These are phyloP conservation scores for Labia minor DNA, from an alignment of 2,888 invertebrate species.

Conservation along the genomic window DNA sequence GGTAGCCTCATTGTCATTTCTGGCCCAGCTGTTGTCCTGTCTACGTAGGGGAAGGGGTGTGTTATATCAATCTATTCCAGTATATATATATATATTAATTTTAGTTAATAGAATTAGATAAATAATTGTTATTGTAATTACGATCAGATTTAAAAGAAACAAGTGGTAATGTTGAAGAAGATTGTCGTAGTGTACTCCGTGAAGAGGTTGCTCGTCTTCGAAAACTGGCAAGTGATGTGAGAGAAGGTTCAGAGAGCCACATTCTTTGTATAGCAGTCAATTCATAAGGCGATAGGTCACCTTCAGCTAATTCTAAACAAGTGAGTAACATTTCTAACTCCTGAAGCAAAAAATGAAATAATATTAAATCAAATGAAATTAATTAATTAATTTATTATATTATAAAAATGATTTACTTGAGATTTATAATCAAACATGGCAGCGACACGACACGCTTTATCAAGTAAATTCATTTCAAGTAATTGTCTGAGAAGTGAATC, in stretches of 20 bases:
- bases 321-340: conserved; percentile 50
- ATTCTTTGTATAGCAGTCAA: conserved; percentile 53
- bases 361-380: neutral
- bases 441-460: conserved; percentile 48
- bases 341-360: conserved; percentile 28
- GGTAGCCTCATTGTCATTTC: no score
- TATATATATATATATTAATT: no score
- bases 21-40: no score
- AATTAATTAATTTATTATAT: neutral
- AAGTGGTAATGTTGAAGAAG: neutral
- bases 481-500: conserved; percentile 41
- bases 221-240: conserved; percentile 19
- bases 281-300: conserved; percentile 48
- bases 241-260: conserved; percentile 35
- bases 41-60: no score
- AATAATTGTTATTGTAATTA: no score
- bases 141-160: neutral
- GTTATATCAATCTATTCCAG: no score
- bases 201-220: conserved; percentile 21
- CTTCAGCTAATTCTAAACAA: conserved; percentile 53
- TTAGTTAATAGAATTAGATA: no score
- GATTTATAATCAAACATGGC: conserved; percentile 34
- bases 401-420: conserved; percentile 29
- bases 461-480: conserved; percentile 46
- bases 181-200: neutral